Percentiles rank a stretch among this genome's conserved stretches.
Evolutionary conservation across 1,140 invertebrate genomes (phyloP).

Genomic region (Mamestra configurata): DNA sequence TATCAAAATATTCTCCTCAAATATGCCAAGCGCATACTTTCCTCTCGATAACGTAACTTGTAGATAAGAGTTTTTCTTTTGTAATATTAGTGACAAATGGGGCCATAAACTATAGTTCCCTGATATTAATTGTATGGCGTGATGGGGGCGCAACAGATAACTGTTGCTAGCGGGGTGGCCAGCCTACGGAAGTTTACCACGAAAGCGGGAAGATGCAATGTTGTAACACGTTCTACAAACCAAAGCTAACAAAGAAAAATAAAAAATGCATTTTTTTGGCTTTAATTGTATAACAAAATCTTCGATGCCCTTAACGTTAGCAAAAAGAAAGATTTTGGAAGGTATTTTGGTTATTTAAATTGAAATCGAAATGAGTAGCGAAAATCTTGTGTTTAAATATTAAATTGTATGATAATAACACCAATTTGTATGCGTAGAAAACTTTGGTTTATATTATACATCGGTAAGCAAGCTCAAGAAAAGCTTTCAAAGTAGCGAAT

Average conservation of each 20-base stretch:
- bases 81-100: constrained; percentile 46
- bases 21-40: neutral
- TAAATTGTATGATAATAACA: neutral
- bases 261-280: too few species aligned
- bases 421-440: neutral
- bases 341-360: too few species aligned
- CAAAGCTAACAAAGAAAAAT: too few species aligned
- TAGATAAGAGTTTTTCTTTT: constrained; percentile 34
- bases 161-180: constrained; percentile 59
- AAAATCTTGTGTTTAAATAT: neutral
- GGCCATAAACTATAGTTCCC: constrained; percentile 32
- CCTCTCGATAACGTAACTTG: constrained; percentile 11
- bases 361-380: neutral
- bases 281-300: too few species aligned
- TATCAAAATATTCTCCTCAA: constrained; percentile 18
- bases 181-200: constrained; percentile 18
- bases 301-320: neutral
- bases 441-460: neutral
- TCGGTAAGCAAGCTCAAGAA: neutral
- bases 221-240: neutral
- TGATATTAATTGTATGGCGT: constrained; percentile 44
- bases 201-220: constrained; percentile 9
- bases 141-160: constrained; percentile 64
- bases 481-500: neutral
- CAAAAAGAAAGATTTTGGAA: too few species aligned